These are phyloP conservation scores for Mesorhabditis belari DNA, from an alignment of 2,888 invertebrate genomes.

Conservation along the genomic window DNA sequence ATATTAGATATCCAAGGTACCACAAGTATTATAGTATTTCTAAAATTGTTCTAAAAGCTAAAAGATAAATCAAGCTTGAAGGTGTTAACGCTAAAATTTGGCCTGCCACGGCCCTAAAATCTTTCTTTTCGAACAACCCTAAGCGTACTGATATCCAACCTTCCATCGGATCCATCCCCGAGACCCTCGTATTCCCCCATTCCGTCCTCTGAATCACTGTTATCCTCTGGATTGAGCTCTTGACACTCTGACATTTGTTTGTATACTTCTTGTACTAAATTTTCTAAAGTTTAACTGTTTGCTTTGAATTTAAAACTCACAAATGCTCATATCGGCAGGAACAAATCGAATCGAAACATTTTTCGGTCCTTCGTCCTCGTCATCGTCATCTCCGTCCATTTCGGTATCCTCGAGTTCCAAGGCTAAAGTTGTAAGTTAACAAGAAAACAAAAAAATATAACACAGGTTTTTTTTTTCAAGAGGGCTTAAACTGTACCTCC, in stretches of 20 bases:
- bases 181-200: slow-evolving; percentile 4
- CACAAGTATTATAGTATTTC: no score
- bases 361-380: slow-evolving; percentile 18
- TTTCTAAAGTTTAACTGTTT: background rate
- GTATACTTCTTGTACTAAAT: slow-evolving; percentile 66
- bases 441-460: background rate
- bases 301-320: slow-evolving; percentile 16
- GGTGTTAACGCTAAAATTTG: no score
- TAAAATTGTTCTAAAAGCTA: no score
- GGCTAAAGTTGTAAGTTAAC: slow-evolving; percentile 5
- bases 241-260: slow-evolving; percentile 72
- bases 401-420: no score
- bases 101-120: no score
- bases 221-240: slow-evolving; percentile 72
- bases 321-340: slow-evolving; percentile 27
- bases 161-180: slow-evolving; percentile 4
- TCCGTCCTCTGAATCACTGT: slow-evolving; percentile 62
- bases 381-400: slow-evolving; percentile 23
- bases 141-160: background rate
- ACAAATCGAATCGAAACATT: slow-evolving; percentile 35
- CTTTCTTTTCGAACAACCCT: no score
- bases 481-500: no score
- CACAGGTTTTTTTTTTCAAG: background rate
- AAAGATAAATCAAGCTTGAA: no score
- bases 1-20: no score